Evolutionary conservation across 2,888 invertebrate species (phyloP).

Genomic region (Cryptocephalus primarius): DNA sequence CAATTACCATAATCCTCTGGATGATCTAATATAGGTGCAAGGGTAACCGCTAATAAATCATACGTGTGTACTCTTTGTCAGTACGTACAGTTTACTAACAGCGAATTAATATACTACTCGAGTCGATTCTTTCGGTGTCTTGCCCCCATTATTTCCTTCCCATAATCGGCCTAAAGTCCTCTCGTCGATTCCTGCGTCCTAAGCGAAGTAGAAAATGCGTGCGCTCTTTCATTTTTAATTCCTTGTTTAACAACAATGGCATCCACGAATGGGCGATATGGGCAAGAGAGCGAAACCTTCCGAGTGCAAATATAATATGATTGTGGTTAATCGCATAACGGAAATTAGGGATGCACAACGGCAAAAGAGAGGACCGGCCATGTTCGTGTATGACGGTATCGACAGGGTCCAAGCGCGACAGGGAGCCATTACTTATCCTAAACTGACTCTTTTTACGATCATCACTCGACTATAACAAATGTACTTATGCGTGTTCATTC

Average conservation of each 20-base stretch:
- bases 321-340: slow-evolving; percentile 38
- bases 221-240: slow-evolving; percentile 16
- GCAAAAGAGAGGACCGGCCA: slow-evolving; percentile 20
- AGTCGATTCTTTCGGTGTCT: no score
- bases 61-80: no score
- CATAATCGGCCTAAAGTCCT: no score
- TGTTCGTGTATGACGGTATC: slow-evolving; percentile 13
- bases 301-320: slow-evolving; percentile 33
- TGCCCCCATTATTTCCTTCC: no score
- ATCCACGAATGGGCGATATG: slow-evolving; percentile 16
- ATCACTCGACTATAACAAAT: slow-evolving; percentile 34
- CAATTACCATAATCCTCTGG: no score
- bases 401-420: slow-evolving; percentile 25
- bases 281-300: slow-evolving; percentile 11
- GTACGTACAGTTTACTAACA: no score
- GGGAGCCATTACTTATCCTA: slow-evolving; percentile 38
- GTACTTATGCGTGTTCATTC: slow-evolving; percentile 28
- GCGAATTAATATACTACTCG: no score
- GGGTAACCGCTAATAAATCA: no score
- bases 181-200: no score
- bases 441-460: slow-evolving; percentile 35
- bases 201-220: neutral
- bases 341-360: slow-evolving; percentile 34
- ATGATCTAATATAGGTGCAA: no score
- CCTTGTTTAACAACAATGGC: slow-evolving; percentile 22